phyloP scores from a whole-genome alignment of 2,113 vertebrate species.

The Centropus unirufus region DNA sequence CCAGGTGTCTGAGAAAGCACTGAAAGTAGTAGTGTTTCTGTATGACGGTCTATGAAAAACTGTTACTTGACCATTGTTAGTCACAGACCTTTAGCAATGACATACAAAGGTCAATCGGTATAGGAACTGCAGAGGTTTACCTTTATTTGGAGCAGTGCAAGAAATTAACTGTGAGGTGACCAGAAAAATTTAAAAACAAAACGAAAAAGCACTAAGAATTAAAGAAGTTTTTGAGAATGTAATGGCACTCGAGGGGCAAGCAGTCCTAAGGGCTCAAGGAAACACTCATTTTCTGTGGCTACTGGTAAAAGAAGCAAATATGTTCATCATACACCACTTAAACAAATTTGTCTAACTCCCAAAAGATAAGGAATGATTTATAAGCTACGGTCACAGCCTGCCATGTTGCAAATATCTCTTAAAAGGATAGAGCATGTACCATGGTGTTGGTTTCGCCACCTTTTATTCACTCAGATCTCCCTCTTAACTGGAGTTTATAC shows the following conservation, averaged over 20 bases:
- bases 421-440: neutral
- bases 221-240: neutral
- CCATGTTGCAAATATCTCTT: neutral
- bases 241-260: neutral
- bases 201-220: neutral
- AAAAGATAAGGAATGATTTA: slow-evolving; percentile 42
- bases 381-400: neutral
- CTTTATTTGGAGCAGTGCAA: neutral
- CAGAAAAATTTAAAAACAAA: neutral
- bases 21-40: neutral
- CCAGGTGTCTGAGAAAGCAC: neutral
- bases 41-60: neutral
- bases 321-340: neutral
- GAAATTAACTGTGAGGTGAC: neutral
- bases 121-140: neutral
- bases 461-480: neutral
- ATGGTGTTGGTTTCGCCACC: neutral
- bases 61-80: neutral
- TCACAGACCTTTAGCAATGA: neutral
- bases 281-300: neutral
- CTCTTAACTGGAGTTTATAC: slow-evolving; percentile 17
- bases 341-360: slow-evolving; percentile 8
- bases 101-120: neutral
- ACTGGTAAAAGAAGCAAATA: neutral
- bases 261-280: neutral